phyloP scores from a whole-genome alignment of 64 coral and sea anemone species.

The Actinia equina region DNA sequence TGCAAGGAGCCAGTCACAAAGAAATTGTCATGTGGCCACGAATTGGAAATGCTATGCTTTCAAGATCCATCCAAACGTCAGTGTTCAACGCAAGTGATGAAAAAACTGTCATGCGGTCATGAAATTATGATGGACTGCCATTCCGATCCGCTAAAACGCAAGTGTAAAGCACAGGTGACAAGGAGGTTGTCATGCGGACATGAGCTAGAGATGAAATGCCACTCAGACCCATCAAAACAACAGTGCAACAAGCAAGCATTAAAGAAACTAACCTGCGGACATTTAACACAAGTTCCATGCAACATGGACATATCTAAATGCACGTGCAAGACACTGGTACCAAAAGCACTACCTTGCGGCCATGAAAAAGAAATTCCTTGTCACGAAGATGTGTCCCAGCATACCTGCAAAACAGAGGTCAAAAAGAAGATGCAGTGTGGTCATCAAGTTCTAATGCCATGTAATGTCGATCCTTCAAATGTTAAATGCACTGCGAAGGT shows the following conservation, averaged over 20 bases:
- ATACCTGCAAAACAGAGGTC: slow-evolving; percentile 9
- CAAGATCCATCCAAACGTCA: not conserved
- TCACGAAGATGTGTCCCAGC: not conserved
- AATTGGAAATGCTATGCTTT: not conserved
- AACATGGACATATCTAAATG: not conserved
- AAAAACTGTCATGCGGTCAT: slow-evolving; percentile 31
- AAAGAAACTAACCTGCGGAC: slow-evolving; percentile 29
- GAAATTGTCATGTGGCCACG: slow-evolving; percentile 13
- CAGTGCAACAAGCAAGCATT: slow-evolving; percentile 28
- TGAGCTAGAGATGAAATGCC: not conserved
- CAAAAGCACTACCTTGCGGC: slow-evolving; percentile 36
- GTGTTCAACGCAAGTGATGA: not conserved
- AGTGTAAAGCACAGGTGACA: slow-evolving; percentile 19
- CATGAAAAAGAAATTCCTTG: slow-evolving; percentile 14
- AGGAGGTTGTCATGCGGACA: slow-evolving; percentile 18
- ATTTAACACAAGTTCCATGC: not conserved
- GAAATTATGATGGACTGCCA: slow-evolving; percentile 20
- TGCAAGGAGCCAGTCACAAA: not conserved
- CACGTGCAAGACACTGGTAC: not conserved
- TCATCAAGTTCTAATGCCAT: slow-evolving; percentile 37
- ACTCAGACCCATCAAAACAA: slow-evolving; percentile 2
- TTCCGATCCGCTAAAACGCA: slow-evolving; percentile 1
- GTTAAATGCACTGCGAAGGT: not conserved
- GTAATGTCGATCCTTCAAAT: not conserved
- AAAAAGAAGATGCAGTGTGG: slow-evolving; percentile 34